phyloP scores from a whole-genome alignment of 2,888 invertebrate genomes.

The Dasysyrphus tricinctus region DNA sequence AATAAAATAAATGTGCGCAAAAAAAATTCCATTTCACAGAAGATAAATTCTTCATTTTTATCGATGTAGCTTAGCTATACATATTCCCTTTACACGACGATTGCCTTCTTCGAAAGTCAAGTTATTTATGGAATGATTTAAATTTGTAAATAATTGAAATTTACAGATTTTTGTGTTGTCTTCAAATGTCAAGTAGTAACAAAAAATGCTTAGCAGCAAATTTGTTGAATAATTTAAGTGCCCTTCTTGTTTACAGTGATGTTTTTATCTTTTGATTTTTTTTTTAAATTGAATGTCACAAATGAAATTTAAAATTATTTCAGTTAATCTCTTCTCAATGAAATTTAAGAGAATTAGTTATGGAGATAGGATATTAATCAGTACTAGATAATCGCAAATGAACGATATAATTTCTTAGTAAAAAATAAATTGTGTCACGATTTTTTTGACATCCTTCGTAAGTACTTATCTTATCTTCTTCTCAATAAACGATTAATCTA shows the following conservation, averaged over 20 bases:
- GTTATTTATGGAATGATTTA: constrained; percentile 56
- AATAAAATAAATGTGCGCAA: not conserved
- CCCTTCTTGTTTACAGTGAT: not conserved
- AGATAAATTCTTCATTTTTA: not conserved
- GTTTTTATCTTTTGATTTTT: not conserved
- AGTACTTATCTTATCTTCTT: not conserved
- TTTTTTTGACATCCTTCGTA: not conserved
- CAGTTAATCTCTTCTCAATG: not conserved
- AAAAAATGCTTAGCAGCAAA: not conserved
- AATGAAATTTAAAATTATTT: not conserved
- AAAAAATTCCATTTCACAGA: constrained; percentile 12
- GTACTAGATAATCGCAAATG: too few relatives aligned
- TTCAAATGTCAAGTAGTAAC: not conserved
- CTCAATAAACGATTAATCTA: not conserved
- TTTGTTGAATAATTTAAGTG: constrained; percentile 5
- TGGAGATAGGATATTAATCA: too few relatives aligned
- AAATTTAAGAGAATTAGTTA: too few relatives aligned
- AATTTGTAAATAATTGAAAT: constrained; percentile 48
- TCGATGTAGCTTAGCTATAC: too few relatives aligned
- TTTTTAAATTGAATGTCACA: not conserved
- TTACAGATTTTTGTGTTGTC: constrained; percentile 38
- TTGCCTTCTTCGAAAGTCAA: constrained; percentile 14
- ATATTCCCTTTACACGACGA: not conserved
- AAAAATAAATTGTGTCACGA: not conserved
- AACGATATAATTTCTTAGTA: too few relatives aligned